phyloP scores from a whole-genome alignment of 1,140 invertebrate species.

The Stegodyphus mimosarum region DNA sequence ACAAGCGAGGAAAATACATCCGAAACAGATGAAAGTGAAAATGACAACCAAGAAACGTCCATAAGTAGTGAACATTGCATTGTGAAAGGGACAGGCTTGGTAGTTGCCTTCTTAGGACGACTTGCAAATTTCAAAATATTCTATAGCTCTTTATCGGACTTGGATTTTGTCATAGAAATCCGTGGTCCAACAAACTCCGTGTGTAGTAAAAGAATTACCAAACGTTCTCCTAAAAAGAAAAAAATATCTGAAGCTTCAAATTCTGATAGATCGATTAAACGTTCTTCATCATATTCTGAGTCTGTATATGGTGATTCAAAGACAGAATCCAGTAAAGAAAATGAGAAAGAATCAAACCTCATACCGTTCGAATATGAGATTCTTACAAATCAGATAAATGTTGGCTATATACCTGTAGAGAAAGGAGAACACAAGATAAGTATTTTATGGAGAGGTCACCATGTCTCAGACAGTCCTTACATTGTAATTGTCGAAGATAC shows the following conservation, averaged over 20 bases:
- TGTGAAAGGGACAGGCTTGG: conserved; percentile 63
- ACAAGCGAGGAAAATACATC: not conserved
- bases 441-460: conserved; percentile 62
- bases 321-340: not conserved
- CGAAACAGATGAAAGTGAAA: not conserved
- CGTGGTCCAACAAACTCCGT: conserved; percentile 57
- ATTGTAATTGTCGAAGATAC: conserved; percentile 58
- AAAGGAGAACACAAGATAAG: conserved; percentile 55
- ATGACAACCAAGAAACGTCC: not conserved
- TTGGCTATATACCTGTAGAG: conserved; percentile 61
- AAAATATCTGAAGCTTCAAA: not conserved
- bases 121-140: conserved; percentile 62
- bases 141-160: conserved; percentile 33
- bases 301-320: not conserved
- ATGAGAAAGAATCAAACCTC: not conserved
- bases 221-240: conserved; percentile 53
- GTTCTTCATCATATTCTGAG: not conserved
- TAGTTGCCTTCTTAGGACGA: conserved; percentile 61
- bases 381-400: conserved; percentile 51
- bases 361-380: conserved; percentile 63
- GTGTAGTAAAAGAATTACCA: conserved; percentile 60
- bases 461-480: conserved; percentile 63
- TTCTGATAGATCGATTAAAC: not conserved
- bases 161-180: conserved; percentile 63
- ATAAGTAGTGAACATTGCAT: conserved; percentile 32